Evolutionary conservation across 2,888 invertebrate species (phyloP), one percentile per base, ranked within the genome.

Genomic region (Andrena chrysosceles): DNA sequence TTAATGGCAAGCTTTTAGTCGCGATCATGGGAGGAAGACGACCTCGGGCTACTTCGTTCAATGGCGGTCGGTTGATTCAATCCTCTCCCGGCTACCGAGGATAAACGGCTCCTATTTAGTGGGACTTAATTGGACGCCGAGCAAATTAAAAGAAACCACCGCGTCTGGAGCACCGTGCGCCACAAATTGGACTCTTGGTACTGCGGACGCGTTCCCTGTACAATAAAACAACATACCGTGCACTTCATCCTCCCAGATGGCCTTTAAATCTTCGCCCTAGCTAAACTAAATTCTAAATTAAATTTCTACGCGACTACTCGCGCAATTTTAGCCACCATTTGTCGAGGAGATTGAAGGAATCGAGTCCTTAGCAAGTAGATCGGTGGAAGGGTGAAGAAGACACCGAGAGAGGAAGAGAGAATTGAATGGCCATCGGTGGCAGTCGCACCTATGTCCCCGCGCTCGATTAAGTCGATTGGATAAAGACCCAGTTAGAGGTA

Each of bases 391-490:
- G 23, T 16, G 13, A 23, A 1, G 62, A 20, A 59, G n/a, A 20
- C n/a, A 13, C n/a, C 23, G 23, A 16, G 23, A 7, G 42, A 60
- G 23, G 23, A 23, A 26, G 59, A 60, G 16, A n/a, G 63, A 76
- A 79, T 70, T 66, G 77, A 80, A 70, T 63, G 77, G 31, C 16
- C 70, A 77, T 72, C 52, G 59, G 8, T 48, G 66, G 60, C 54
- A 33, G 78, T 84, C 64, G 82, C 84, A 83, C 78, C 83, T 75
- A 73, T 63, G 77, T 64, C 42, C 42, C 62, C 76, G 80, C 49
- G 68, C 62, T 59, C 77, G 84, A 84, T 84, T 83, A 74, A 83
- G 80, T 80, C 83, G 83, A 84, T 84, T 84, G 84, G 83, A 84
- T 84, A 84, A 84, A 84, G 84, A 83, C 73, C 48, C 48, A 78